phyloP scores from a whole-genome alignment of 2,113 vertebrate species.

The Cacatua alba region DNA sequence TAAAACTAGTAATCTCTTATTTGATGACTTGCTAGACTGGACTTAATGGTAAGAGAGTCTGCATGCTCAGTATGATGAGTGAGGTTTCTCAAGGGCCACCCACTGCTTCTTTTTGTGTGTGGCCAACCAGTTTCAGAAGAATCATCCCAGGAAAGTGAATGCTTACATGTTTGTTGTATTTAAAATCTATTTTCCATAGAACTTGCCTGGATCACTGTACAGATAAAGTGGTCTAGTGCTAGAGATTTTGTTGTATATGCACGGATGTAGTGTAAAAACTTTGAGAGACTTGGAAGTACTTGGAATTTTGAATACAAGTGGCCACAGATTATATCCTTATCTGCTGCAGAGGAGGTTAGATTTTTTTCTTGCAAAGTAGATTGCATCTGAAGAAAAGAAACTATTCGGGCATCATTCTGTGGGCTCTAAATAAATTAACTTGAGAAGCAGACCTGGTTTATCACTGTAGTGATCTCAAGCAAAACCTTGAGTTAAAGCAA shows the following conservation, averaged over 20 bases:
- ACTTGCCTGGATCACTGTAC: neutral
- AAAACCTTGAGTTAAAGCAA: constrained; percentile 32
- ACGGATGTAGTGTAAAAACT: neutral
- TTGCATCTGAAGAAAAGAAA: neutral
- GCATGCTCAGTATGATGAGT: neutral
- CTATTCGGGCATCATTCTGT: neutral
- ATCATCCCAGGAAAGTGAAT: neutral
- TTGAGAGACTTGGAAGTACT: neutral
- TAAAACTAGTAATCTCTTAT: constrained; percentile 21
- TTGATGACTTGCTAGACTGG: constrained; percentile 32
- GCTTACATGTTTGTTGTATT: neutral
- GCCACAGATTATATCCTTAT: neutral
- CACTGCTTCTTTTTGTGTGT: neutral
- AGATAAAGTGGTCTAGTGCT: neutral
- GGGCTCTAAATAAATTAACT: constrained; percentile 6
- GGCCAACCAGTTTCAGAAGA: neutral
- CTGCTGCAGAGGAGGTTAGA: neutral
- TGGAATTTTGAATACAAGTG: neutral
- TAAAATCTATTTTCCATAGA: neutral
- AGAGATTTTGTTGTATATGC: neutral
- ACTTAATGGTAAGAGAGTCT: neutral
- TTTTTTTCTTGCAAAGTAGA: neutral
- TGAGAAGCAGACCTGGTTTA: constrained; percentile 19
- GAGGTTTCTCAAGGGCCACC: neutral
- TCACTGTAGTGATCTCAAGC: constrained; percentile 19